Evolutionary conservation across 2,113 vertebrate species (phyloP).

Genomic region (Hyaena hyaena): DNA sequence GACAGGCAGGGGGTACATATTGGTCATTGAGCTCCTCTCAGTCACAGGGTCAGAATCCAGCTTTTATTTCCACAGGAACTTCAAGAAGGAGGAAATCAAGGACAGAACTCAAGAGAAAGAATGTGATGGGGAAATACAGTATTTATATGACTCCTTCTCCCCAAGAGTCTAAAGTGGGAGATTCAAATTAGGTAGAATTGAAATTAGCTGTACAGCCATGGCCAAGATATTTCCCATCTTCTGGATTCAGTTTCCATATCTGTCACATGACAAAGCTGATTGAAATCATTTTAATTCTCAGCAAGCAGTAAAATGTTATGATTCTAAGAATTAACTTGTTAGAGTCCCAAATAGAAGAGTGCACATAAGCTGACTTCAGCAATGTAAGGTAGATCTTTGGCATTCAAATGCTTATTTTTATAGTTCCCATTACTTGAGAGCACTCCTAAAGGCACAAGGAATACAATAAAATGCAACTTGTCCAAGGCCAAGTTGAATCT

Average conservation of each 20-base stretch:
- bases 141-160: neutral
- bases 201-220: neutral
- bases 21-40: constrained; percentile 22
- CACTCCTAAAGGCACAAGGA: neutral
- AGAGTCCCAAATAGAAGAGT: neutral
- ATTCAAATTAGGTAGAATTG: neutral
- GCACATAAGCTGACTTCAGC: neutral
- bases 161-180: neutral
- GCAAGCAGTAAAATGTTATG: neutral
- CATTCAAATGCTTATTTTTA: neutral
- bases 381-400: neutral
- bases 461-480: neutral
- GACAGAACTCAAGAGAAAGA: neutral
- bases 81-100: neutral
- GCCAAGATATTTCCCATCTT: neutral
- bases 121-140: neutral
- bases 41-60: constrained; percentile 40
- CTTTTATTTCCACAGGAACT: constrained; percentile 44
- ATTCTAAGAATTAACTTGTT: constrained; percentile 12
- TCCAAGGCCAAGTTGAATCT: neutral
- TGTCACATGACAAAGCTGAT: neutral
- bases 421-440: neutral
- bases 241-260: neutral
- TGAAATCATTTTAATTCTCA: constrained; percentile 1
- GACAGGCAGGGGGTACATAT: constrained; percentile 4